Percentiles rank a stretch among this genome's conserved stretches.
Conservation (phyloP, 2,113 vertebrate species). For the Anoura caudifer region DNA sequence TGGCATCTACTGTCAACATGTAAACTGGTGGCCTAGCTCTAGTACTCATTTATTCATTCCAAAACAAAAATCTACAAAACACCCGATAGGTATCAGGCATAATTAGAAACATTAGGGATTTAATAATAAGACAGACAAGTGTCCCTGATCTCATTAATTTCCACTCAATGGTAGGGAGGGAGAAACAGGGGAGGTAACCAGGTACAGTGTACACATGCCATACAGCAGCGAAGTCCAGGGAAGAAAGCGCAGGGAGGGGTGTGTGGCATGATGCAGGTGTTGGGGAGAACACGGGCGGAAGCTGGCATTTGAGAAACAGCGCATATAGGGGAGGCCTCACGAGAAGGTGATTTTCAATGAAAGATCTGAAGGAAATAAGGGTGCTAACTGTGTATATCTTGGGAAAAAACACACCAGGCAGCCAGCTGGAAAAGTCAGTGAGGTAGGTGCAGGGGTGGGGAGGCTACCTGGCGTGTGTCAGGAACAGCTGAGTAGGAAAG, state of each 20-base stretch:
- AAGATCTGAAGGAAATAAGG: background rate
- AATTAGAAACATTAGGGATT: background rate
- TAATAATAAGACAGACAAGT: background rate
- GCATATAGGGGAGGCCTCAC: background rate
- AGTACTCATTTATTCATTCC: background rate
- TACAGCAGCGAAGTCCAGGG: background rate
- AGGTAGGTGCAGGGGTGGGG: too few species aligned
- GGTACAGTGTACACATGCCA: background rate
- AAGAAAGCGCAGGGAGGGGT: background rate
- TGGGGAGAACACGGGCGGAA: background rate
- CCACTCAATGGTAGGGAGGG: background rate
- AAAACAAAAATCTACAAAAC: background rate
- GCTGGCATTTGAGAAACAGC: background rate
- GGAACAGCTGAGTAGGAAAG: background rate
- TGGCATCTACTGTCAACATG: background rate
- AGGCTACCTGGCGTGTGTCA: background rate
- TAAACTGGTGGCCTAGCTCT: background rate
- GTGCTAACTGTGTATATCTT: background rate
- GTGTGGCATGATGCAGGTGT: accelerated
- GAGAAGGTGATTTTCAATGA: background rate
- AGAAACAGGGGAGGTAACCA: background rate
- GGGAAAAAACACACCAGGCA: background rate
- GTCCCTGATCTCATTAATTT: background rate
- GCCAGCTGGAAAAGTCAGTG: background rate
- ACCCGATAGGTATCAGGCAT: background rate